Base-by-base conservation (phyloP, 2,888 invertebrate species). In the Nomada goodeniana region DNA sequence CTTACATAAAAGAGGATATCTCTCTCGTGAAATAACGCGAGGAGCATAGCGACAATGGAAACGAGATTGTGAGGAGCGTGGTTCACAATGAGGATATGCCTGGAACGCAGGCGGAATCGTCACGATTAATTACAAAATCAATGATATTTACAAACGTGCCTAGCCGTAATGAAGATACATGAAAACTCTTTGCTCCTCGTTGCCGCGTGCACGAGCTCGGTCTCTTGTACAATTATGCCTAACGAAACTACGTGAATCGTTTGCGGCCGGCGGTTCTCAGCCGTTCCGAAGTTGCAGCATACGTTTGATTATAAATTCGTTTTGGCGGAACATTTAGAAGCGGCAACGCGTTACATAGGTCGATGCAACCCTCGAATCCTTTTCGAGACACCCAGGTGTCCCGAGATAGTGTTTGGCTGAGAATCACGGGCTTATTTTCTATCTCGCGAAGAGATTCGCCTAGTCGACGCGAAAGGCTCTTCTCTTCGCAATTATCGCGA, bases 231-330 rank as follows among this genome's bases (percentile, higher is more conserved):
- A 76, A 60, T 65, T 44, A 36, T 59, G 20, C 36, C 36, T 36
- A 36, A 36, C 36, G 47, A 26, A 73, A 36, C 63, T 61, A 61
- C 50, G 29, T 5, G 26, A 23, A 63, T 52, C 55, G n/a, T 9
- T 52, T 44, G 50, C 2, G 9, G 18, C n/a, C 67, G 59, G 36
- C 59, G 50, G 47, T 65, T 50, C 67, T 59, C 74, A 74, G 57
- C 36, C 47, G 23, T 1, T 0, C n/a, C 2, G n/a, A 10, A 10
- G 44, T 26, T 61, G 42, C 52, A 53, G 50, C 65, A 61, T 71
- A 72, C 72, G 68, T 80, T 78, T 72, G 68, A 80, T 80, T 80
- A 80, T 63, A 73, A 80, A 79, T 52, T 61, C 70, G 70, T 61
- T 68, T 68, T 79, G 80, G 63, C 80, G 42, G 68, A 52, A 68